Conservation (phyloP, 2,888 invertebrate species). For the Cerastis leucographa region DNA sequence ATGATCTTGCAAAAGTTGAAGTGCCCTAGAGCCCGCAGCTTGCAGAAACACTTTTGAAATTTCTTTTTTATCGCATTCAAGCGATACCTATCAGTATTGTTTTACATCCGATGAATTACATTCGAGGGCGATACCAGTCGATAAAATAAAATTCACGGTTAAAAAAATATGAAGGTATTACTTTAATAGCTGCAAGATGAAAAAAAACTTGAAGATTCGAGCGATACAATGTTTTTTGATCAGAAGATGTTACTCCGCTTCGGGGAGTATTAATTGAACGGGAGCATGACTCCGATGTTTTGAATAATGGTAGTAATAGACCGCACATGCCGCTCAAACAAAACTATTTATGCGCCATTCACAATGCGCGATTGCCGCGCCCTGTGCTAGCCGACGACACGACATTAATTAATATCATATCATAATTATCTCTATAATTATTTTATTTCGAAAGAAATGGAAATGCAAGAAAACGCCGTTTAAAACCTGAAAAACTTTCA, state of each 20-base stretch:
- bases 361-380: conserved; percentile 51
- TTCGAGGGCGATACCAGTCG: conserved; percentile 79
- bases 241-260: conserved; percentile 80
- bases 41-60: conserved; percentile 77
- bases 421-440: not conserved
- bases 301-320: conserved; percentile 84
- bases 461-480: not conserved
- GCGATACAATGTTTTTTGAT: conserved; percentile 81
- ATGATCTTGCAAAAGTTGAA: conserved; percentile 79
- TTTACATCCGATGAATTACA: conserved; percentile 86
- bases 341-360: conserved; percentile 71
- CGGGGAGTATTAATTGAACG: conserved; percentile 84
- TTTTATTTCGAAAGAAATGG: not conserved
- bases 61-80: conserved; percentile 83
- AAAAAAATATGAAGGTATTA: conserved; percentile 80
- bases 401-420: conserved; percentile 55
- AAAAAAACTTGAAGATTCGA: conserved; percentile 78
- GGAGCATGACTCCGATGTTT: conserved; percentile 85
- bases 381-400: conserved; percentile 45
- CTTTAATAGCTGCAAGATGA: conserved; percentile 87
- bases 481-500: not conserved
- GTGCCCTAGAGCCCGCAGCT: conserved; percentile 80
- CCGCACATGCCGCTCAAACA: conserved; percentile 80
- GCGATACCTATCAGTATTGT: conserved; percentile 87
- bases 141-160: conserved; percentile 84